Evolutionary conservation across 2,797 vertebrate species (phyloP).

Genomic region (Melopsittacus undulatus): DNA sequence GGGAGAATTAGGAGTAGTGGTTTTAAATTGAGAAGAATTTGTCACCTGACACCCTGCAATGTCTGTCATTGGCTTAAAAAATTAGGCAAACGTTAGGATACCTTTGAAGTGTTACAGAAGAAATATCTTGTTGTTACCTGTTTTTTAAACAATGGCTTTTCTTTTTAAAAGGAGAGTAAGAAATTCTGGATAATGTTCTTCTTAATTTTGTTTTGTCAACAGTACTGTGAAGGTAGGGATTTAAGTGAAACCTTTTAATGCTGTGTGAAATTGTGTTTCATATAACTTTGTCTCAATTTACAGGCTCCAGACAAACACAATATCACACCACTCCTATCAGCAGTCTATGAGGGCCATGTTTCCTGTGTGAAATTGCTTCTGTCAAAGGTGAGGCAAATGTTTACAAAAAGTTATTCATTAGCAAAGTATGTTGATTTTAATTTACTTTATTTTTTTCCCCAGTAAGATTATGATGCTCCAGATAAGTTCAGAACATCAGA

Average conservation of each 20-base stretch:
- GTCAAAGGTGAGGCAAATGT: slow-evolving; percentile 85
- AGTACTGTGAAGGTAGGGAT: background rate
- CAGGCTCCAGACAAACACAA: slow-evolving; percentile 94
- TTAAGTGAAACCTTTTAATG: background rate
- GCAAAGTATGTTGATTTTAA: background rate
- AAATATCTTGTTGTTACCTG: background rate
- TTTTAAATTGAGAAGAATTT: background rate
- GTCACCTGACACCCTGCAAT: background rate
- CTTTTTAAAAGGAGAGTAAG: background rate
- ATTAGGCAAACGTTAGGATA: background rate
- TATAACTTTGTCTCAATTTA: slow-evolving; percentile 43
- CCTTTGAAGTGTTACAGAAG: background rate
- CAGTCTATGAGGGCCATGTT: slow-evolving; percentile 88
- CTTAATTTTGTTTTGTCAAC: background rate
- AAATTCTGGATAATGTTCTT: background rate
- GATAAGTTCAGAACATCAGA: background rate
- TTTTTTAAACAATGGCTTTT: background rate
- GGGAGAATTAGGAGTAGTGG: background rate
- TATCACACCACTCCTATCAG: slow-evolving; percentile 90
- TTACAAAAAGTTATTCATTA: background rate
- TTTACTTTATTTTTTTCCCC: background rate
- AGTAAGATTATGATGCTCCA: background rate
- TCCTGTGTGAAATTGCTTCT: slow-evolving; percentile 92
- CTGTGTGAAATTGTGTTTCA: slow-evolving; percentile 5
- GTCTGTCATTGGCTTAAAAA: background rate